A percentile compares a stretch with the other conserved stretches of the same genome.
Evolutionary conservation across 2,113 vertebrate species (phyloP).

Genomic region (Colossoma macropomum): DNA sequence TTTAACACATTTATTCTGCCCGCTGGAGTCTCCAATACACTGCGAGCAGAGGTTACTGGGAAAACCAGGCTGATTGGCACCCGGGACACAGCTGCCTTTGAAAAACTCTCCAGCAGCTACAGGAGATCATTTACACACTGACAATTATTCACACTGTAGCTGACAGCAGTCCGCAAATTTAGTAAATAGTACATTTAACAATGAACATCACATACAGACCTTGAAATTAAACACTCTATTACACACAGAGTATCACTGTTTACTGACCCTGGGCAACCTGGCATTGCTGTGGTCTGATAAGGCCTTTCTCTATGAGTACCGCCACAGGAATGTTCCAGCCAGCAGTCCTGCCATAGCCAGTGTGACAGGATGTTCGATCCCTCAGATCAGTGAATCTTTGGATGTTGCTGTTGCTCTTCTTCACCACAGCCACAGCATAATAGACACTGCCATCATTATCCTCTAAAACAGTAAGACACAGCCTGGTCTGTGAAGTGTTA

Average conservation of each 20-base stretch:
- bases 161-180: neutral
- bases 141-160: neutral
- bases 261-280: constrained; percentile 83
- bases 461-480: constrained; percentile 67
- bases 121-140: constrained; percentile 38
- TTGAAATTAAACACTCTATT: neutral
- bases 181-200: neutral
- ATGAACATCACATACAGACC: neutral
- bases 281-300: constrained; percentile 82
- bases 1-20: constrained; percentile 83
- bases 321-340: constrained; percentile 92
- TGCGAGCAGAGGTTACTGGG: constrained; percentile 83
- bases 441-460: constrained; percentile 77
- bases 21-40: constrained; percentile 83
- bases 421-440: constrained; percentile 88
- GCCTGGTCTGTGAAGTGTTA: constrained; percentile 4
- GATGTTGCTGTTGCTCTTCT: constrained; percentile 72
- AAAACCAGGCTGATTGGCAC: constrained; percentile 77
- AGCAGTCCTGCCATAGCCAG: constrained; percentile 78
- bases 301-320: constrained; percentile 79
- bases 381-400: constrained; percentile 83
- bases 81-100: constrained; percentile 87
- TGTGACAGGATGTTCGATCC: constrained; percentile 88
- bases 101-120: constrained; percentile 89
- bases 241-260: neutral